A percentile compares a stretch with the other conserved stretches of the same genome.
These are phyloP conservation scores for Capreolus pygargus DNA, from an alignment of 2,113 vertebrate species.

Conservation along the genomic window DNA sequence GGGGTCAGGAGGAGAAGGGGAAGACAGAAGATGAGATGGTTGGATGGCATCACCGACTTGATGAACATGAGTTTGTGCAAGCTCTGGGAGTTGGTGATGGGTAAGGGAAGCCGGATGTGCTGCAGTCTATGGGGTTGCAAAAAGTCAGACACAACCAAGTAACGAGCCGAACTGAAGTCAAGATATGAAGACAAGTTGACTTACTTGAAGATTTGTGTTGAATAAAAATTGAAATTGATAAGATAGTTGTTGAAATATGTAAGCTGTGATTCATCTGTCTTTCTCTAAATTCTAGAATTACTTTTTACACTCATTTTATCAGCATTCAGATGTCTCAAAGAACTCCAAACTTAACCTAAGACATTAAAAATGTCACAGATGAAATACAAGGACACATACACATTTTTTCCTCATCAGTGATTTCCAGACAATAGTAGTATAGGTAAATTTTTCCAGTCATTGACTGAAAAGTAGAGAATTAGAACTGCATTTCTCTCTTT, in stretches of 20 bases:
- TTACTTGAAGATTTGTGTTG: constrained; percentile 14
- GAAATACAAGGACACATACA: neutral
- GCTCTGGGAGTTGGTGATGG: neutral
- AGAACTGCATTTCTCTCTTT: neutral
- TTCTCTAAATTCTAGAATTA: constrained; percentile 42
- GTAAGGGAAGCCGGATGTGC: neutral
- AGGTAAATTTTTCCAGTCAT: neutral
- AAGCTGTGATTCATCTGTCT: constrained; percentile 9
- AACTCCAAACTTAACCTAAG: neutral
- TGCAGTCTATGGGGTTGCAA: neutral
- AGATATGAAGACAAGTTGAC: neutral
- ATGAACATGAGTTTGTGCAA: neutral
- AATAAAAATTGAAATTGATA: constrained; percentile 47
- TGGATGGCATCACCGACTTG: neutral
- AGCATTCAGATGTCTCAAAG: neutral
- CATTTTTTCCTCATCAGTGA: neutral
- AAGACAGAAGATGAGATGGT: neutral
- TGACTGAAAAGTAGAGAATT: neutral
- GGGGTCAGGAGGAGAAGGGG: neutral
- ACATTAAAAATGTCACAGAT: neutral
- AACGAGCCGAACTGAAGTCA: neutral
- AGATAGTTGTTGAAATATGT: constrained; percentile 27
- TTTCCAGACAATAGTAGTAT: neutral
- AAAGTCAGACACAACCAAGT: neutral
- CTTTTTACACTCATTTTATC: constrained; percentile 28